Evolutionary conservation across 2,113 vertebrate species (phyloP).

Genomic region (Siphamia tubifer): DNA sequence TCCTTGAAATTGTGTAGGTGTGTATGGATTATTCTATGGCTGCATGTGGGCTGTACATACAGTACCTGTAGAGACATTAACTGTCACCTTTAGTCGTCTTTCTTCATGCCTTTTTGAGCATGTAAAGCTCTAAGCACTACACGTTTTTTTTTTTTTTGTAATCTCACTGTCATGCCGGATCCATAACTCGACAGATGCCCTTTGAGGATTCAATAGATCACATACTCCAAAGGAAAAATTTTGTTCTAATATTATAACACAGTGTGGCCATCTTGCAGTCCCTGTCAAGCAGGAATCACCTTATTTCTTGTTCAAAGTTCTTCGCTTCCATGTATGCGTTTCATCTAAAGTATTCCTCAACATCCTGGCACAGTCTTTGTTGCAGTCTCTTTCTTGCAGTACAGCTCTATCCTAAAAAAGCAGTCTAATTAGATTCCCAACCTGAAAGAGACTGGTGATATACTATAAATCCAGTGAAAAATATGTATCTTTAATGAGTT

Average conservation of each 20-base stretch:
- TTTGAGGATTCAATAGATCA: constrained; percentile 33
- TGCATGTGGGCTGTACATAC: neutral
- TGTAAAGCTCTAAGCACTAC: too few relatives aligned
- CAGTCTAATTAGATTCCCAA: constrained; percentile 47
- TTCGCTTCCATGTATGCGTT: constrained; percentile 10
- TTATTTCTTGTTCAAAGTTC: constrained; percentile 18
- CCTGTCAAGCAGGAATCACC: neutral
- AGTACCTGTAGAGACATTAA: constrained; percentile 22
- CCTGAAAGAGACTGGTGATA: constrained; percentile 46
- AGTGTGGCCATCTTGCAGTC: neutral
- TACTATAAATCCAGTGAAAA: constrained; percentile 32
- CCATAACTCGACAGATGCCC: constrained; percentile 34
- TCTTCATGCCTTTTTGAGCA: neutral
- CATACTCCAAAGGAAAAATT: constrained; percentile 29
- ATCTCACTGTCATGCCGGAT: constrained; percentile 44
- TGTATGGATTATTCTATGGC: neutral
- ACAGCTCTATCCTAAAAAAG: constrained; percentile 11
- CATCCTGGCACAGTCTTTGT: constrained; percentile 5
- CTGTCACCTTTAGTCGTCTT: neutral
- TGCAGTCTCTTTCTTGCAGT: constrained; percentile 10
- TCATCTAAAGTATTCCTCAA: constrained; percentile 12
- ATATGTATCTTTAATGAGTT: constrained; percentile 40
- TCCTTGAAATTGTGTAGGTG: neutral
- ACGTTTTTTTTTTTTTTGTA: neutral
- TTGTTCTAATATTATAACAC: constrained; percentile 3